Conservation (phyloP, 1,140 invertebrate species). For the Semibalanus balanoides region DNA sequence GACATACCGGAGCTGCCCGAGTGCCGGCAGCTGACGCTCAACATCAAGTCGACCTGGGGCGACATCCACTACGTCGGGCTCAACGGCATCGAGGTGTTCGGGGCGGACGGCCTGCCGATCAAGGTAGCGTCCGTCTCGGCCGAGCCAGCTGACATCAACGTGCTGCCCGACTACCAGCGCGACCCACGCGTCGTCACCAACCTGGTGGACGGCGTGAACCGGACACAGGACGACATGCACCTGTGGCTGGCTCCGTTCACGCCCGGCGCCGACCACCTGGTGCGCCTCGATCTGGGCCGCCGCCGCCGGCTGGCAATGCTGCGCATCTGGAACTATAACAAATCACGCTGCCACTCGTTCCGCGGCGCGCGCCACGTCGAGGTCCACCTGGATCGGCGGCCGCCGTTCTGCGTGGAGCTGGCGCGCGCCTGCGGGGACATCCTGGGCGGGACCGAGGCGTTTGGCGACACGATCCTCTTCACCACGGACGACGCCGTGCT, state of each 20-base stretch:
- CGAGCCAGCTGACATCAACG: conserved; percentile 42
- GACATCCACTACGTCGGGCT: conserved; percentile 63
- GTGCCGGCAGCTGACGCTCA: conserved; percentile 54
- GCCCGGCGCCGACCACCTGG: conserved; percentile 37
- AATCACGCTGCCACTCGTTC: conserved; percentile 64
- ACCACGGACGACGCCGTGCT: conserved; percentile 57
- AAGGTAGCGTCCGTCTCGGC: conserved; percentile 40
- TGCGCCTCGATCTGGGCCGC: conserved; percentile 23
- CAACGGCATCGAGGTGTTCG: conserved; percentile 65
- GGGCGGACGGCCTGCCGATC: conserved; percentile 41
- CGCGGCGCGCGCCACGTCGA: conserved; percentile 53
- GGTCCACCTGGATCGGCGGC: conserved; percentile 48
- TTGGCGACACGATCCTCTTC: conserved; percentile 69
- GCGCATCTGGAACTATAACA: conserved; percentile 55
- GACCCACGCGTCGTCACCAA: conserved; percentile 44
- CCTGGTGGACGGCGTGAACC: conserved; percentile 52
- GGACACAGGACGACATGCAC: conserved; percentile 58
- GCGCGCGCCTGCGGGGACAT: conserved; percentile 55
- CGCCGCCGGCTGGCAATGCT: not conserved
- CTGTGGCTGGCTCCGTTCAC: conserved; percentile 55
- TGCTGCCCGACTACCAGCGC: conserved; percentile 41
- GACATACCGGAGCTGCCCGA: conserved; percentile 53
- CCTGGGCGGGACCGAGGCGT: conserved; percentile 48
- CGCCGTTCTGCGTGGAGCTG: conserved; percentile 66
- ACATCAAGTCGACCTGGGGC: conserved; percentile 52